A percentile compares a stretch with the other conserved stretches of the same genome.
Conservation (phyloP, 2,113 vertebrate genomes). For the Scortum barcoo region DNA sequence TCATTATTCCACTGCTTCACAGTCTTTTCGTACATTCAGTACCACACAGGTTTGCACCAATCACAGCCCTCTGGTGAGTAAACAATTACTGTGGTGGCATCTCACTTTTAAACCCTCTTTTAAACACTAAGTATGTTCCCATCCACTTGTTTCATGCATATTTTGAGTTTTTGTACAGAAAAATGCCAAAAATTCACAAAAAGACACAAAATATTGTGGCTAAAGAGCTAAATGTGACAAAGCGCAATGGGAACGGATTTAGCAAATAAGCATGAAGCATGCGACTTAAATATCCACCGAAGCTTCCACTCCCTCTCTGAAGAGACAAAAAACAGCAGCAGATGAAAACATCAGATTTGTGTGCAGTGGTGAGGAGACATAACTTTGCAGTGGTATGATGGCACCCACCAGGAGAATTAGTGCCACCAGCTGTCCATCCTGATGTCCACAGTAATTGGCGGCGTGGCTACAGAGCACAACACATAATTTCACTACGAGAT, state of each 20-base stretch:
- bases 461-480: not conserved
- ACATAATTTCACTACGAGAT: not conserved
- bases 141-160: not conserved
- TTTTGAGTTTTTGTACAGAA: not conserved
- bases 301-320: too few relatives aligned
- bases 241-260: too few relatives aligned
- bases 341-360: too few relatives aligned
- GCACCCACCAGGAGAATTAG: too few relatives aligned
- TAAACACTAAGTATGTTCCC: not conserved
- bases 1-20: constrained; percentile 30
- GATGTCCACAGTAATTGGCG: not conserved
- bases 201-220: too few relatives aligned
- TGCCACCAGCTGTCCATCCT: too few relatives aligned
- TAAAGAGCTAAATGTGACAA: too few relatives aligned
- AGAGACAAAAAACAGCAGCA: too few relatives aligned
- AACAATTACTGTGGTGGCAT: not conserved
- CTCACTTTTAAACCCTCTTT: not conserved
- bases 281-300: too few relatives aligned
- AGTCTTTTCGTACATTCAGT: not conserved
- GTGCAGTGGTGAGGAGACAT: too few relatives aligned
- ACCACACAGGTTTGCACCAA: constrained; percentile 1
- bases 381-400: too few relatives aligned
- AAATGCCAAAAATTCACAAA: not conserved
- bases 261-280: too few relatives aligned
- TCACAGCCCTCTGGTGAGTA: not conserved